phyloP scores from a whole-genome alignment of 2,113 vertebrate species.

The Xiphophorus maculatus region DNA sequence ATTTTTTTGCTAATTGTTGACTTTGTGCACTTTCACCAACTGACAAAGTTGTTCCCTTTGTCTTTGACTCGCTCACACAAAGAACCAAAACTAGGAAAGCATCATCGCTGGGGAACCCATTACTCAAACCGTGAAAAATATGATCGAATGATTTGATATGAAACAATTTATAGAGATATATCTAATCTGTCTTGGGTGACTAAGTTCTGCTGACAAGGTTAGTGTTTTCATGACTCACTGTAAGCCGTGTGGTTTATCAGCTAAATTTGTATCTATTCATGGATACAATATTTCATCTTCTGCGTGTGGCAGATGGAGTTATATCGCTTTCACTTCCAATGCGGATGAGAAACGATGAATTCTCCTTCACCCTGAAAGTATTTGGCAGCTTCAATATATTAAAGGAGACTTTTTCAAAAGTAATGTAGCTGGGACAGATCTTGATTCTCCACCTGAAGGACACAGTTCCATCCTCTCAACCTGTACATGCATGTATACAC shows the following conservation, averaged over 20 bases:
- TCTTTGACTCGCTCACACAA: neutral
- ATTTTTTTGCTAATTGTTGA: too few relatives aligned
- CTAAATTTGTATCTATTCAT: neutral
- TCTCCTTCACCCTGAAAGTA: constrained; percentile 8
- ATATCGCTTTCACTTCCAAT: constrained; percentile 21
- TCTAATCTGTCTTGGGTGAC: too few relatives aligned
- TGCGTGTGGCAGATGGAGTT: constrained; percentile 3
- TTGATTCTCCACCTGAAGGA: constrained; percentile 34
- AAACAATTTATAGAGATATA: too few relatives aligned
- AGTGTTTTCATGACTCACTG: neutral
- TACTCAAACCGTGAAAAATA: neutral
- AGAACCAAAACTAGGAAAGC: neutral
- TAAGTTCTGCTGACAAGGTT: too few relatives aligned
- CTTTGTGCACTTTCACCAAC: neutral
- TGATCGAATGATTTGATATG: too few relatives aligned
- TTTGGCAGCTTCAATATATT: constrained; percentile 15
- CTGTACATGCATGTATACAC: constrained; percentile 18
- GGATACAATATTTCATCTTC: neutral
- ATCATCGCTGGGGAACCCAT: neutral
- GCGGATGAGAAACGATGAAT: constrained; percentile 6
- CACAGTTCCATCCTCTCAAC: constrained; percentile 32
- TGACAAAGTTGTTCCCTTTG: neutral
- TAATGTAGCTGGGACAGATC: constrained; percentile 35
- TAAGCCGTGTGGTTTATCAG: neutral
- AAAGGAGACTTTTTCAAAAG: constrained; percentile 43